A percentile compares a stretch with the other conserved stretches of the same genome.
These are phyloP conservation scores for Lampris incognitus DNA, from an alignment of 2,113 vertebrate species.

Conservation along the genomic window DNA sequence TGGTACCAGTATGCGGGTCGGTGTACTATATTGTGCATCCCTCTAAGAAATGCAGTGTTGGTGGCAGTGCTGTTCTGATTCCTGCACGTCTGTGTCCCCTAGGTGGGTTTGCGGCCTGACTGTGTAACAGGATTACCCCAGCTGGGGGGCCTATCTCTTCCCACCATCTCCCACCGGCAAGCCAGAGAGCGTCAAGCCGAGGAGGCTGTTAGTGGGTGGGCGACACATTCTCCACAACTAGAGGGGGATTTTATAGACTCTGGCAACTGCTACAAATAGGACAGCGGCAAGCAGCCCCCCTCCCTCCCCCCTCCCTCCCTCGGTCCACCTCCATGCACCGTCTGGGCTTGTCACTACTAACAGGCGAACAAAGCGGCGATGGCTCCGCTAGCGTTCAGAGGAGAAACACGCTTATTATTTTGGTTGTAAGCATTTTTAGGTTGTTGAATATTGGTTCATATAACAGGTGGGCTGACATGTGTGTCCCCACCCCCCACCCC, in stretches of 20 bases:
- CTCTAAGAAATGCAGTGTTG: slow-evolving; percentile 12
- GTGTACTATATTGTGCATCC: no score
- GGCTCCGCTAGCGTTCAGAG: slow-evolving; percentile 55
- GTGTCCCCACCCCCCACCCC: not conserved
- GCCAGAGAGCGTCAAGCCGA: slow-evolving; percentile 67
- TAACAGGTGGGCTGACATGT: slow-evolving; percentile 30
- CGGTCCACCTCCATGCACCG: slow-evolving; percentile 56
- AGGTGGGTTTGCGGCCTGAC: slow-evolving; percentile 59
- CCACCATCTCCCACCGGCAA: slow-evolving; percentile 72
- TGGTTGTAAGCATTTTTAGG: slow-evolving; percentile 36
- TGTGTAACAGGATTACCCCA: slow-evolving; percentile 74
- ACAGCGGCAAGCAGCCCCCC: slow-evolving; percentile 65
- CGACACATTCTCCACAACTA: slow-evolving; percentile 70
- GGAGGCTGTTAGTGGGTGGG: slow-evolving; percentile 76
- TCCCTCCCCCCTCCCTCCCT: slow-evolving; percentile 54
- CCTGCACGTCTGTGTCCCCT: slow-evolving; percentile 52
- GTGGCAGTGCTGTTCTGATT: slow-evolving; percentile 43
- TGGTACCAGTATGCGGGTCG: no score
- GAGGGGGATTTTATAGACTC: slow-evolving; percentile 76
- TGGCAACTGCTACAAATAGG: slow-evolving; percentile 76
- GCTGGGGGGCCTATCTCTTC: slow-evolving; percentile 65
- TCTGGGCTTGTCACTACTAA: slow-evolving; percentile 72
- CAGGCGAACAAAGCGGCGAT: slow-evolving; percentile 63
- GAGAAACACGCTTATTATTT: slow-evolving; percentile 46
- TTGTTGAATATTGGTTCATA: slow-evolving; percentile 28